These are phyloP conservation scores for Myanophis thanlyinensis DNA, from an alignment of 2,113 vertebrate genomes.

Conservation along the genomic window DNA sequence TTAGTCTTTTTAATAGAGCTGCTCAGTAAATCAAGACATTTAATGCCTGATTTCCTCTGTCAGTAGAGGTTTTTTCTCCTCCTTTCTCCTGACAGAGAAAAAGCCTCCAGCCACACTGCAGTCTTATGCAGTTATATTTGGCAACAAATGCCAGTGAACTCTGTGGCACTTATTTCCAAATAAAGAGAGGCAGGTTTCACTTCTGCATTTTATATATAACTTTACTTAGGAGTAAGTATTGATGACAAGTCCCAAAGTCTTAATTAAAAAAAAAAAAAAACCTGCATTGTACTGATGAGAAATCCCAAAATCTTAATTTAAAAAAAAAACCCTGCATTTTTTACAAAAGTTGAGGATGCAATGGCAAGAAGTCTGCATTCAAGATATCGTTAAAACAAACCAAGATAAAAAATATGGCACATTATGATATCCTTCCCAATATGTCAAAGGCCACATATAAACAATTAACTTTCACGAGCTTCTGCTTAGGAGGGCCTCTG, in stretches of 20 bases:
- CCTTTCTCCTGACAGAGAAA: neutral
- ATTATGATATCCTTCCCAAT: slow-evolving; percentile 12
- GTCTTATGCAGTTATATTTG: neutral
- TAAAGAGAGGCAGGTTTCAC: neutral
- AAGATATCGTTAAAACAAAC: neutral
- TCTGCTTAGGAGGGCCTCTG: slow-evolving; percentile 29
- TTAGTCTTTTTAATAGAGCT: slow-evolving; percentile 33
- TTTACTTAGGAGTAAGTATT: neutral
- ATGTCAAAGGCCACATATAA: slow-evolving; percentile 45
- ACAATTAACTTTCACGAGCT: slow-evolving; percentile 45
- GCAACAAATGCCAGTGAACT: no score
- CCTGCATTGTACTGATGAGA: neutral
- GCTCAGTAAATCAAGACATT: slow-evolving; percentile 31
- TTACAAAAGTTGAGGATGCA: neutral
- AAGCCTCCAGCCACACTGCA: neutral
- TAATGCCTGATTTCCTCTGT: neutral
- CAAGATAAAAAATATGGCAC: neutral
- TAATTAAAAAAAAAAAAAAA: no score
- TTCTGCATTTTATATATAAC: neutral
- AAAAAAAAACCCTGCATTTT: neutral
- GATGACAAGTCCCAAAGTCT: neutral
- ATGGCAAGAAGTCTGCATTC: neutral
- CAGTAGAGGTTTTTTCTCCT: neutral
- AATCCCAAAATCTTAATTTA: neutral
- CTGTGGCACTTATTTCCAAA: neutral